Evolutionary conservation across 2,113 vertebrate species (phyloP), one percentile per base, ranked within the genome.

Genomic region (Coptodon rendalli): DNA sequence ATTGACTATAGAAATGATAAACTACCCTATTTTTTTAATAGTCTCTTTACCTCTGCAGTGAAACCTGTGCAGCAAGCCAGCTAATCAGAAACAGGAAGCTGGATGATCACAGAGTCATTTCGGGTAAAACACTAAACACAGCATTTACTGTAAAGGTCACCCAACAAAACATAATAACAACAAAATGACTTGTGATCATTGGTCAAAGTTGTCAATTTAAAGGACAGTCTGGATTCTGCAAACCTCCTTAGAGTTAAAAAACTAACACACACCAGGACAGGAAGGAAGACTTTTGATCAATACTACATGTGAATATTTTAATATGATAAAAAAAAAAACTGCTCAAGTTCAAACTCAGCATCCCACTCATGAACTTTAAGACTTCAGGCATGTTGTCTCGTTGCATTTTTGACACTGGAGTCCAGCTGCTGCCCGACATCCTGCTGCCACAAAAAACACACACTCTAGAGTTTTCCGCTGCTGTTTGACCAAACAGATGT

Each of bases 271-370:
- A 63, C 29, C 29, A 61, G 29, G 1, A 17, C 57, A 34, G 29
- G 16, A 19, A 61, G 29, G 29, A 61, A 1, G 3, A 0, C 29
- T 63, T 63, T 63, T 5, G 0, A 34, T 31, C 6, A n/a, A 34
- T 11, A 63, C 59, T 63, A 36, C 59, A 63, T 63, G 59, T 63
- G 2, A 63, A 12, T 1, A 63, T 63, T 36, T 36, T 63, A 63
- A 36, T 4, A 36, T 0, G 59, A 63, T 63, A 11, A 11, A 19
- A 59, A 10, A 10, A 10, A 57, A 59, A 59, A 2, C 59, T 63
- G 31, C 31, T 63, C 9, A 63, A 19, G 16, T 11, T 9, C 9
- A 63, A 63, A 31, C 29, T 63, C 29, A 19, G 29, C 1, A 4
- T 63, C 9, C 59, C 6, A 3, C 3, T 63, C 16, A 63, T 63